Percentiles rank a stretch among this genome's conserved stretches.
phyloP scores from a whole-genome alignment of 2,888 invertebrate genomes.

The Amorpha juglandis region DNA sequence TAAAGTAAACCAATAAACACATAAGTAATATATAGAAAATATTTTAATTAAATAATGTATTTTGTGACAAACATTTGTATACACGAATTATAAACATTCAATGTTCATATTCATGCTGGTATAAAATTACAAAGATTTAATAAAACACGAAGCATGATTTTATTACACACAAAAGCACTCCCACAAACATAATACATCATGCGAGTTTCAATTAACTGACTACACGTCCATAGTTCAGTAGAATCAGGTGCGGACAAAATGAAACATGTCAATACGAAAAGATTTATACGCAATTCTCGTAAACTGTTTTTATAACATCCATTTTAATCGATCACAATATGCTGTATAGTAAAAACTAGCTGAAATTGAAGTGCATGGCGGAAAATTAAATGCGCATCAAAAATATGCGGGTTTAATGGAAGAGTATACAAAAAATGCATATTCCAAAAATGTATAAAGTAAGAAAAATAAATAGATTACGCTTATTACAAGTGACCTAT shows the following conservation, averaged over 20 bases:
- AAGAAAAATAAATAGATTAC: too few species aligned
- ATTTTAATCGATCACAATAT: background rate
- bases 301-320: constrained; percentile 27
- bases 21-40: too few species aligned
- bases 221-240: constrained; percentile 18
- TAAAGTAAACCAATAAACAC: too few species aligned
- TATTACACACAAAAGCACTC: background rate
- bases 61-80: too few species aligned
- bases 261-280: constrained; percentile 41
- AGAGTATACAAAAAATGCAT: background rate
- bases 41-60: too few species aligned
- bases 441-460: background rate
- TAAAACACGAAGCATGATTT: too few species aligned
- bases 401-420: background rate
- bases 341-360: background rate
- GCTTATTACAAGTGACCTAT: too few species aligned
- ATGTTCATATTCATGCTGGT: too few species aligned
- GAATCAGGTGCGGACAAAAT: constrained; percentile 42
- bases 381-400: background rate
- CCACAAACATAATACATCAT: constrained; percentile 12
- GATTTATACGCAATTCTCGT: constrained; percentile 41
- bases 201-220: constrained; percentile 10
- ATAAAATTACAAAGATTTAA: too few species aligned
- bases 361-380: constrained; percentile 10
- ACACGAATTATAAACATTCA: too few species aligned